Conservation (phyloP, 2,113 vertebrate species). For the Centropristis striata region DNA sequence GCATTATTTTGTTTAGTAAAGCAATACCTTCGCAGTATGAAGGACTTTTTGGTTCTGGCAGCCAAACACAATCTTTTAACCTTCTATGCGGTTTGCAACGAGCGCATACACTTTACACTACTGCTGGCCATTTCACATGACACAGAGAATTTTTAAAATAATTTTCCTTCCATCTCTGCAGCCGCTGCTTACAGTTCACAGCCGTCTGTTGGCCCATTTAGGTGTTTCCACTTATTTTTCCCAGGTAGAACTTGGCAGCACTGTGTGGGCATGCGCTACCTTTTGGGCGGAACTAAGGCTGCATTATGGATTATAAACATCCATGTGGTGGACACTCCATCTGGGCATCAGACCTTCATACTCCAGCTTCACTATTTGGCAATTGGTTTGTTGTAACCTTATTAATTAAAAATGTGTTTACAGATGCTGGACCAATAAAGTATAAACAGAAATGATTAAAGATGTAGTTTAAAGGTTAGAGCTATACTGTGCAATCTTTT, state of each 20-base stretch:
- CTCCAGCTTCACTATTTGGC: neutral
- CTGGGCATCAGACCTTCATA: neutral
- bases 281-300: neutral
- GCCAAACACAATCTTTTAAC: neutral
- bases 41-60: neutral
- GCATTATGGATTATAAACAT: neutral
- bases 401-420: neutral
- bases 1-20: no score
- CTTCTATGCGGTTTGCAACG: neutral
- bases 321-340: no score
- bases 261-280: neutral
- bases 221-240: neutral
- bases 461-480: no score
- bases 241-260: no score
- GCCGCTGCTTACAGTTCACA: neutral
- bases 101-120: neutral
- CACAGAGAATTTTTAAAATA: no score
- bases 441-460: neutral
- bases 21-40: no score
- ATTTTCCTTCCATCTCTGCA: conserved; percentile 13
- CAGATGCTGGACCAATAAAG: neutral
- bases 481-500: no score
- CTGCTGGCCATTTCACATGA: neutral
- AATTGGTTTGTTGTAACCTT: neutral
- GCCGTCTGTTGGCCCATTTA: neutral